Percentiles rank a stretch among this genome's conserved stretches.
Evolutionary conservation across 2,888 invertebrate genomes (phyloP).

Genomic region (Amphipoea lucens): DNA sequence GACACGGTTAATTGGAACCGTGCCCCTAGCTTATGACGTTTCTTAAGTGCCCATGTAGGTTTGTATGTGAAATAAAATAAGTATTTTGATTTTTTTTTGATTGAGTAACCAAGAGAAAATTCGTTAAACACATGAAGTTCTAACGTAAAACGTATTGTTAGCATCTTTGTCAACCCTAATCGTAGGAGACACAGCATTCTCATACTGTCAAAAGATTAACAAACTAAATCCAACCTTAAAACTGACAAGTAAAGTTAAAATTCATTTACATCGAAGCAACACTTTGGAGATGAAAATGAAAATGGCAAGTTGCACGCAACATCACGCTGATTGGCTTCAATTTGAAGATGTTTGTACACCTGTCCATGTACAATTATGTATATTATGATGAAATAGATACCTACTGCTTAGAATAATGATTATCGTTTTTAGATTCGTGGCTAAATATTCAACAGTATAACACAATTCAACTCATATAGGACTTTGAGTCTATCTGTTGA

Average conservation of each 20-base stretch:
- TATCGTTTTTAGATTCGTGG: not conserved
- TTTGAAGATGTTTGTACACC: conserved; percentile 51
- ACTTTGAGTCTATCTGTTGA: not conserved
- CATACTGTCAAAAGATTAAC: conserved; percentile 19
- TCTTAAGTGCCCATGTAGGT: not conserved
- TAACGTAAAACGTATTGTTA: not conserved
- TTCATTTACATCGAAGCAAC: conserved; percentile 1
- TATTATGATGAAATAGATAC: not conserved
- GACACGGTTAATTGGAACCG: not conserved
- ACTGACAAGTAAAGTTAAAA: conserved; percentile 4
- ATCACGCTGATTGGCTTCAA: conserved; percentile 43
- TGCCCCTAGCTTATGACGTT: not conserved
- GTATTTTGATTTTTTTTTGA: too few species aligned
- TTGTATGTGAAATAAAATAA: not conserved
- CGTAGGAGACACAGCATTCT: conserved; percentile 26
- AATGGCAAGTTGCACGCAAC: conserved; percentile 55
- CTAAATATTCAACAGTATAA: not conserved
- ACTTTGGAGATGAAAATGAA: conserved; percentile 46
- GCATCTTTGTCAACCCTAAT: conserved; percentile 54
- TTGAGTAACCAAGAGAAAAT: not conserved
- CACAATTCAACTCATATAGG: not conserved
- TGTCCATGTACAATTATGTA: conserved; percentile 17
- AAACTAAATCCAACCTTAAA: conserved; percentile 29
- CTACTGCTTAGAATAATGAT: not conserved
- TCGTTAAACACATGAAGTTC: not conserved